Base-by-base conservation (phyloP, 2,113 vertebrate genomes). In the Cricetomys ansorgei region DNA sequence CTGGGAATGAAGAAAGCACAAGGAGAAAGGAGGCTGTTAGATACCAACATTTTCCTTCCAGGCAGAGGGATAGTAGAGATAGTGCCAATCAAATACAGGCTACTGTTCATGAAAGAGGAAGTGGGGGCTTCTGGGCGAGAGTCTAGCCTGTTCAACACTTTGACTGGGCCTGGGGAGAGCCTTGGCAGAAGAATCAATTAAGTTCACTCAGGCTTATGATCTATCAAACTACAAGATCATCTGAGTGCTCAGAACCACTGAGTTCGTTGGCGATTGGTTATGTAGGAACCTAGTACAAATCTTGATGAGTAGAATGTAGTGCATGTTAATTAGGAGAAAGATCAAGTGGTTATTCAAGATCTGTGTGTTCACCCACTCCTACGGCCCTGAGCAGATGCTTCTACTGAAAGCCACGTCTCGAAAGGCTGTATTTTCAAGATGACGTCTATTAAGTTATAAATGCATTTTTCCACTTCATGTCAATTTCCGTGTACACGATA, bases 401-500 rank as follows among this genome's bases (percentile, higher is more conserved):
- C 11, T n/a, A 89, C 48, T 69, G 37, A 73, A 92, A 93, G 85
- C 5, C 11, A 87, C 11, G 55, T 95, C 86, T 96, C 92, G 43
- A 50, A 94, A 53, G 91, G 31, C 50, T 91, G 0, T 69, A 43
- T 72, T 87, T 73, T 89, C 37, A 94, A 29, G n/a, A 57, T 88
- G 27, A 19, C 88, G 92, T 93, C 50, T 75, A 12, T 53, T 81
- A 76, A 81, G 43, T 76, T 59, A 59, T 57, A 50, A 95, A 81
- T 64, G 34, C 75, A 45, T 65, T 88, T 85, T 85, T 64, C 11
- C 67, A 43, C 23, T 48, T 95, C 45, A n/a, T 69, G 43, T 29
- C 65, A 23, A 34, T 93, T 3, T 64, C 45, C 67, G 0, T 34
- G 64, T 53, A 53, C 3, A 73, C 16, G 53, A 34, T 37, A 77